phyloP scores from a whole-genome alignment of 2,888 invertebrate genomes.

The Molanna angustata region DNA sequence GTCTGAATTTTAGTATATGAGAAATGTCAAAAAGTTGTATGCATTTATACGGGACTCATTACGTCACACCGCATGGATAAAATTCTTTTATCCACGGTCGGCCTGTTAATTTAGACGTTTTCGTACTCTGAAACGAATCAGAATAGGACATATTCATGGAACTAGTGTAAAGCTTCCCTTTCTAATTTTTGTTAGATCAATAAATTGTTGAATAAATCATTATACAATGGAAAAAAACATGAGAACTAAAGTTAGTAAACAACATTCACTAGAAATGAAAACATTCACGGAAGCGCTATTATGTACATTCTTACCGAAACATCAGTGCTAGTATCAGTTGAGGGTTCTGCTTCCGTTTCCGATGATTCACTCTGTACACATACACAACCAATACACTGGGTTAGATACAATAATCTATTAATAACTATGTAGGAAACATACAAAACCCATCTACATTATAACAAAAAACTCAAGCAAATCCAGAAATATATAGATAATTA shows the following conservation, averaged over 20 bases:
- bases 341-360: slow-evolving; percentile 61
- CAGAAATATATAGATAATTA: too few species aligned
- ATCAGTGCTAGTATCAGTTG: slow-evolving; percentile 62
- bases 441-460: neutral
- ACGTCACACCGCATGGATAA: too few species aligned
- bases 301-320: slow-evolving; percentile 54
- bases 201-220: neutral
- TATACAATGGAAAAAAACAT: neutral
- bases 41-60: too few species aligned
- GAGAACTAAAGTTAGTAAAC: neutral
- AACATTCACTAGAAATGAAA: neutral
- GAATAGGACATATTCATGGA: too few species aligned
- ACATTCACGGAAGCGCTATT: neutral
- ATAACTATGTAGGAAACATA: neutral
- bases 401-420: slow-evolving; percentile 1
- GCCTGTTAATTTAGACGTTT: too few species aligned
- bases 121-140: too few species aligned
- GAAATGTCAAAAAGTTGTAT: too few species aligned
- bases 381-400: slow-evolving; percentile 4
- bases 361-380: slow-evolving; percentile 57
- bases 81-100: too few species aligned
- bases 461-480: too few species aligned
- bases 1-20: too few species aligned
- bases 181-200: too few species aligned
- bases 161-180: too few species aligned